Evolutionary conservation across 2,888 invertebrate species (phyloP).

Genomic region (Tetropium fuscum): DNA sequence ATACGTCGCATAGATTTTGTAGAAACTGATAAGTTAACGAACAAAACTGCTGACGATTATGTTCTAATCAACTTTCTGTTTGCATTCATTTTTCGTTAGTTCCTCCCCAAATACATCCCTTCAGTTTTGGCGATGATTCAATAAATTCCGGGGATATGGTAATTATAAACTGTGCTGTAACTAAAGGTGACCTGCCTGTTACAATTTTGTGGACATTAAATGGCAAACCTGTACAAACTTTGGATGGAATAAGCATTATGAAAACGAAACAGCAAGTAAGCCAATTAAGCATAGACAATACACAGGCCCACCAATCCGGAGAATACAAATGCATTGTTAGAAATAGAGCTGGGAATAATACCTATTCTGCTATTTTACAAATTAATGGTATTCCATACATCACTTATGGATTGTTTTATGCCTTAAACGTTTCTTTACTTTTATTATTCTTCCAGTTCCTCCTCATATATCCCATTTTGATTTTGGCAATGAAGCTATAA

Average conservation of each 20-base stretch:
- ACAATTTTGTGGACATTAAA: slow-evolving; percentile 80
- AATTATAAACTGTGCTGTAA: slow-evolving; percentile 76
- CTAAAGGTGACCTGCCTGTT: slow-evolving; percentile 81
- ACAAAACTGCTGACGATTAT: too few relatives aligned
- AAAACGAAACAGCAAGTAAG: slow-evolving; percentile 70
- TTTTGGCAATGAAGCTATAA: slow-evolving; percentile 71
- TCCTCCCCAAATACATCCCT: slow-evolving; percentile 69
- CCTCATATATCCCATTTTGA: slow-evolving; percentile 67
- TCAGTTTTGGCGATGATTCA: slow-evolving; percentile 69
- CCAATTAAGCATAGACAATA: slow-evolving; percentile 76
- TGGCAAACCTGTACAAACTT: slow-evolving; percentile 67
- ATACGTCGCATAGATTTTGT: too few relatives aligned
- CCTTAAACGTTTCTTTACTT: too few relatives aligned
- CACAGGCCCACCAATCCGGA: slow-evolving; percentile 78
- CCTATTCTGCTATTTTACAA: slow-evolving; percentile 72
- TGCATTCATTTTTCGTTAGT: slow-evolving; percentile 39
- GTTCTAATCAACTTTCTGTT: slow-evolving; percentile 22
- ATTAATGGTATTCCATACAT: slow-evolving; percentile 71
- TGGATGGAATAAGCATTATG: slow-evolving; percentile 56
- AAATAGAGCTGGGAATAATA: slow-evolving; percentile 76
- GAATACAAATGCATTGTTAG: slow-evolving; percentile 79
- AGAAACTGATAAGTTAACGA: too few relatives aligned
- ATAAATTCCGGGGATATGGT: slow-evolving; percentile 77
- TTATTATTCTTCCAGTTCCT: slow-evolving; percentile 49
- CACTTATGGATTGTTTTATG: too few relatives aligned